These are phyloP conservation scores for Eutolmus rufibarbis DNA, from an alignment of 2,888 invertebrate genomes.

Conservation along the genomic window DNA sequence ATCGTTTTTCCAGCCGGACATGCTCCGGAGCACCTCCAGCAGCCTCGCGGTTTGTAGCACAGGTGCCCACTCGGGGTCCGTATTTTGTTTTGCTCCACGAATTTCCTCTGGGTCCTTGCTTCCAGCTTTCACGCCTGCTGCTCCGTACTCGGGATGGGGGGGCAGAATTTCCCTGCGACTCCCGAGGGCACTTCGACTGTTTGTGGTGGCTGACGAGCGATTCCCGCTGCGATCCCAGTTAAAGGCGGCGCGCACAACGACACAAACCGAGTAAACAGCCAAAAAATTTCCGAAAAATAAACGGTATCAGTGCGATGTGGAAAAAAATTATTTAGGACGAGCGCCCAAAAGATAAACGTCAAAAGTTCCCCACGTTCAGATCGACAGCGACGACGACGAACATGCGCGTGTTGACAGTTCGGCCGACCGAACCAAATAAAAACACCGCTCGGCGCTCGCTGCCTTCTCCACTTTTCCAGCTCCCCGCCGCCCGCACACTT, in stretches of 20 bases:
- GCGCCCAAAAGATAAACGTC: conserved; percentile 31
- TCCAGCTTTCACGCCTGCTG: background rate
- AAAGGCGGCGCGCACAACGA: background rate
- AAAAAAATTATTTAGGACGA: conserved; percentile 34
- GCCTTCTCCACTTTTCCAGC: background rate
- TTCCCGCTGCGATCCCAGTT: background rate
- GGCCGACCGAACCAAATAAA: conserved; percentile 33
- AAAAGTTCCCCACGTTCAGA: conserved; percentile 30
- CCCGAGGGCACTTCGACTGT: background rate
- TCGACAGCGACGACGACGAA: conserved; percentile 20
- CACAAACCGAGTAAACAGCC: background rate
- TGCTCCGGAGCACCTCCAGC: background rate
- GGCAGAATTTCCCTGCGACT: background rate
- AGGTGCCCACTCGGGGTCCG: background rate
- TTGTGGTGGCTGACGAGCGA: background rate
- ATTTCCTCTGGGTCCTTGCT: background rate
- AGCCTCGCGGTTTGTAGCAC: background rate
- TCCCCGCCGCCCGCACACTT: background rate
- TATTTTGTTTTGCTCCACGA: background rate
- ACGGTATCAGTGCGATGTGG: background rate
- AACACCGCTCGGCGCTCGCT: conserved; percentile 5
- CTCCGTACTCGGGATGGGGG: background rate
- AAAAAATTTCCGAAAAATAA: background rate
- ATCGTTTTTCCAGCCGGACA: conserved; percentile 2
- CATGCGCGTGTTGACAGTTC: conserved; percentile 34